Percentiles rank a stretch among this genome's conserved stretches.
phyloP scores from a whole-genome alignment of 2,113 vertebrate genomes.

The Sylvilagus bachmani region DNA sequence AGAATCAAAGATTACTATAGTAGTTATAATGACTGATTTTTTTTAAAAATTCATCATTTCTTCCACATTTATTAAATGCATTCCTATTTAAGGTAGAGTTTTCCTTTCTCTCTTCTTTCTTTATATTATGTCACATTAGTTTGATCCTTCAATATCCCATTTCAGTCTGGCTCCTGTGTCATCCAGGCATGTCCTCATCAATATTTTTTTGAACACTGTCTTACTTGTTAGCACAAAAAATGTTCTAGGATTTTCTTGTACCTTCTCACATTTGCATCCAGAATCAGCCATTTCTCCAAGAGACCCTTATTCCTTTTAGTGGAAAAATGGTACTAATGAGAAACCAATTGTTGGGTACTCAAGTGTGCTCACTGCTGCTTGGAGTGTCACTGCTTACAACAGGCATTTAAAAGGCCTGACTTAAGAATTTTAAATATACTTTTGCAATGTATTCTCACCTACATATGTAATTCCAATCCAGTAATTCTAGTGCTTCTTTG shows the following conservation, averaged over 20 bases:
- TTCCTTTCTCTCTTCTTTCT: background rate
- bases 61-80: background rate
- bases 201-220: background rate
- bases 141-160: background rate
- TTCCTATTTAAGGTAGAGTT: background rate
- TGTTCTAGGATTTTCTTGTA: background rate
- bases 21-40: background rate
- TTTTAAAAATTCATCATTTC: background rate
- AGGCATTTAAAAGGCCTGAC: background rate
- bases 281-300: background rate
- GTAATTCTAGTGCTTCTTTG: background rate
- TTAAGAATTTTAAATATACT: background rate
- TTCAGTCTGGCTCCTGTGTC: background rate
- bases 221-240: slow-evolving; percentile 8
- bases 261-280: background rate
- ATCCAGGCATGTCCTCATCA: background rate
- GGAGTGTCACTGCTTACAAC: background rate
- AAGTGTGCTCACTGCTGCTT: background rate
- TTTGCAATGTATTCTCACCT: background rate
- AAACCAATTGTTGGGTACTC: background rate
- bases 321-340: background rate
- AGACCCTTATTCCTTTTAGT: background rate
- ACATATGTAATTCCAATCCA: background rate
- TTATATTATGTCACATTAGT: background rate
- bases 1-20: background rate